Conservation (phyloP, 2,797 vertebrate species). For the Eleutherodactylus coqui region DNA sequence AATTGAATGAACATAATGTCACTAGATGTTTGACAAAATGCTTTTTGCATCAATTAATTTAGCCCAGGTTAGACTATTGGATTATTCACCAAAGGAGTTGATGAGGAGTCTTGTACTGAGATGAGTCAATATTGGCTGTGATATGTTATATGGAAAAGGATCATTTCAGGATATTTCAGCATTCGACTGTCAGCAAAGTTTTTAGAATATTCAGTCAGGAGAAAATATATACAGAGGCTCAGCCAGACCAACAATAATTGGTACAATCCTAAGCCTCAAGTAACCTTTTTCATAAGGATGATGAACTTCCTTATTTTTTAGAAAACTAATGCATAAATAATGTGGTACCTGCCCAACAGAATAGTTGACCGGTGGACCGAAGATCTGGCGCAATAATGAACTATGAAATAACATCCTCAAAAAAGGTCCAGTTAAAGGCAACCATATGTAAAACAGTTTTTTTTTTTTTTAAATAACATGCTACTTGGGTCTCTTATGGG, state of each 20-base stretch:
- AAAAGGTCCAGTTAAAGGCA: too few species aligned
- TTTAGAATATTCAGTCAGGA: background rate
- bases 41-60: conserved; percentile 23
- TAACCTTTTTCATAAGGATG: background rate
- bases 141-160: background rate
- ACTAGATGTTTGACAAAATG: conserved; percentile 34
- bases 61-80: conserved; percentile 22
- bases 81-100: conserved; percentile 4
- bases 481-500: too few species aligned
- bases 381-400: too few species aligned
- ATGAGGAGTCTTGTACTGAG: background rate
- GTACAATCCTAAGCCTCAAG: background rate
- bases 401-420: too few species aligned
- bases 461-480: too few species aligned
- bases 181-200: background rate
- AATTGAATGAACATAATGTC: conserved; percentile 35
- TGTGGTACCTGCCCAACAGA: too few species aligned
- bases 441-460: too few species aligned
- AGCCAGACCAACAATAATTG: background rate
- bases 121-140: background rate
- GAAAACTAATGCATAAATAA: background rate
- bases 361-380: too few species aligned
- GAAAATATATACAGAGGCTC: background rate
- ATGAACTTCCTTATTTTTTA: background rate
- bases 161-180: background rate